A percentile compares a stretch with the other conserved stretches of the same genome.
Evolutionary conservation across 1,140 invertebrate genomes (phyloP).

Genomic region (Scylla paramamosain): DNA sequence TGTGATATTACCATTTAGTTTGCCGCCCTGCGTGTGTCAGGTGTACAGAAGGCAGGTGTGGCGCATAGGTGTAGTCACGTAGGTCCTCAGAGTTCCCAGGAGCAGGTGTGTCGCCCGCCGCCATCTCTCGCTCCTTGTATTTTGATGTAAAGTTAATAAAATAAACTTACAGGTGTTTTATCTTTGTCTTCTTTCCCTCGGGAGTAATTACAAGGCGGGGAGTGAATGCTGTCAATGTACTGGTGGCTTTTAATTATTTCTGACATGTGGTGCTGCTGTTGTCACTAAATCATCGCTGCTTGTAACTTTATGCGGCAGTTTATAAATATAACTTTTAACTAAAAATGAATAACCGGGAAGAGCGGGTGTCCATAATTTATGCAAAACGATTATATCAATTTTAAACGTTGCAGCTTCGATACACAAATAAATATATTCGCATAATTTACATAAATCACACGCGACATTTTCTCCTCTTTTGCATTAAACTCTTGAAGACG

Average conservation of each 20-base stretch:
- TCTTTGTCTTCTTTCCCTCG: not conserved
- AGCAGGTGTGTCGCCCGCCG: not conserved
- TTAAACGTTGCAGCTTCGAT: conserved; percentile 6
- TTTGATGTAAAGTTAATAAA: conserved; percentile 72
- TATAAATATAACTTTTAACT: conserved; percentile 8
- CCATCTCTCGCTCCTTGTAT: conserved; percentile 33
- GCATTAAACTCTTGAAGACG: not conserved
- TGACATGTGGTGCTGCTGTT: too few species aligned
- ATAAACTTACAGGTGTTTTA: conserved; percentile 50
- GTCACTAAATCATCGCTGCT: too few species aligned
- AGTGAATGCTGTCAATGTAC: too few species aligned
- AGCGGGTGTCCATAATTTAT: not conserved
- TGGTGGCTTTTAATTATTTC: not conserved
- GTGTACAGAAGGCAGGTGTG: conserved; percentile 57
- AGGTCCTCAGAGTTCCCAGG: conserved; percentile 14
- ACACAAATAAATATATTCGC: conserved; percentile 23
- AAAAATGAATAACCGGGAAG: not conserved
- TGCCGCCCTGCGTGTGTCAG: conserved; percentile 28
- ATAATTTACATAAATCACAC: not conserved
- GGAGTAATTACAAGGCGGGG: too few species aligned
- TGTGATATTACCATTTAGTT: conserved; percentile 74
- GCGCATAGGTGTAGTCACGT: not conserved
- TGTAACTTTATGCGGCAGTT: too few species aligned
- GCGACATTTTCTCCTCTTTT: not conserved
- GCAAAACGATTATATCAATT: conserved; percentile 1